Base-by-base conservation (phyloP, 2,888 invertebrate species). In the Diachrysia chrysitis region DNA sequence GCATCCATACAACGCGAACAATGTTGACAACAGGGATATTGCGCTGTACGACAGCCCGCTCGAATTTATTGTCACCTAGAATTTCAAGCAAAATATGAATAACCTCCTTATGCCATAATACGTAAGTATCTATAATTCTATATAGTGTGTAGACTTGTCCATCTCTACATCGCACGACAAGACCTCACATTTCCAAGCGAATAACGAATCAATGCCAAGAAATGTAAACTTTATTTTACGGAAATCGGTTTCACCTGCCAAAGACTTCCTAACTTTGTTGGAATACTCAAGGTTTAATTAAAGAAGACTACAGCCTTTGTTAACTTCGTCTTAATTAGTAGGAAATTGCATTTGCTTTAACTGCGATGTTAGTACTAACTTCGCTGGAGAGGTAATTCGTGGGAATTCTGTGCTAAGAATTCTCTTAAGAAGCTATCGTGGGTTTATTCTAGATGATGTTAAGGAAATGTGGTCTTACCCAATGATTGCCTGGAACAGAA, bases 31-130 rank as follows among this genome's bases (percentile, higher is more conserved):
- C 16, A 98, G 93, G 0, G 97, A 97, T 65, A 97, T 96, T 0
- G 97, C 96, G 73, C 97, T 97, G 92, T 98, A 98, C 0, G 96
- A 96, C 46, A 98, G 89, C 0, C 98, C 98, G 25, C 96, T 96
- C 0, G 98, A 98, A 90, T 97, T 97, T 77, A 98, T 97, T 69
- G 95, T 92, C 17, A 98, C 95, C 92, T 95, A 92, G 19, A 80
- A 78, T 37, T 54, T 85, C 85, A 48, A 73, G n/a, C 9, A 51
- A 32, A 59, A 37, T 10, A 7, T 16, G n/a, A n/a, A n/a, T n/a
- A n/a, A n/a, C n/a, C n/a, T n/a, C 25, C 25, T 25, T 25, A 25
- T 25, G 25, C 25, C n/a, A n/a, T n/a, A n/a, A n/a, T n/a, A n/a
- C n/a, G n/a, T n/a, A n/a, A n/a, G n/a, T n/a, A n/a, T n/a, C n/a